Conservation (phyloP, 2,888 invertebrate genomes). For the Leptopterna dolabrata region DNA sequence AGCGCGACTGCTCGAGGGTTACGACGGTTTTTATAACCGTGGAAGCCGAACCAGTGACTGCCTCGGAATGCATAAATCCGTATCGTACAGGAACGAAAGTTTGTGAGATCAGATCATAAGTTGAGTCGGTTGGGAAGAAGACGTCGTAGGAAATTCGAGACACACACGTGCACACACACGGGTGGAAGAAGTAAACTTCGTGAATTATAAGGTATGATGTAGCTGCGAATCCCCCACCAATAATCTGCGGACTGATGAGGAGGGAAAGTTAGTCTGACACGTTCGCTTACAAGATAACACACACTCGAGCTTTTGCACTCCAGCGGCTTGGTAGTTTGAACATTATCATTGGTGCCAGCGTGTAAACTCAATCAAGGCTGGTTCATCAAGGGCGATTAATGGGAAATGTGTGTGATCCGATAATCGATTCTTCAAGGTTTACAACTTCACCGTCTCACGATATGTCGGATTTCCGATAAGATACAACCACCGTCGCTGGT, state of each 20-base stretch:
- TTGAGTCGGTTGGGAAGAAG: too few relatives aligned
- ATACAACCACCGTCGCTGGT: too few relatives aligned
- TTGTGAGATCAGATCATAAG: too few relatives aligned
- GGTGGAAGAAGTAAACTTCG: neutral
- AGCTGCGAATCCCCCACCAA: neutral
- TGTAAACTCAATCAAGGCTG: neutral
- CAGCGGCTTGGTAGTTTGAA: neutral
- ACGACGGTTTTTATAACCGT: too few relatives aligned
- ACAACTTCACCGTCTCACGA: neutral
- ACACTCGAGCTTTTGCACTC: neutral
- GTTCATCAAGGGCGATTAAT: neutral
- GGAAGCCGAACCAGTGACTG: too few relatives aligned
- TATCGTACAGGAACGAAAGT: too few relatives aligned
- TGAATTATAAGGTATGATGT: neutral
- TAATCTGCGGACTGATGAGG: neutral
- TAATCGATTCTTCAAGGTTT: conserved; percentile 4
- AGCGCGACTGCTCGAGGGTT: too few relatives aligned
- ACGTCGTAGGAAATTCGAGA: neutral
- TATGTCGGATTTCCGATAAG: too few relatives aligned
- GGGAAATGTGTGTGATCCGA: neutral
- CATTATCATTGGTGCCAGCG: neutral
- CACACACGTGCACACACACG: neutral
- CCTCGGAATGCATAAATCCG: too few relatives aligned
- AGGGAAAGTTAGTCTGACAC: neutral
- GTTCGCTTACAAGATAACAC: neutral